These are phyloP conservation scores for Myrmecophaga tridactyla DNA, from an alignment of 2,113 vertebrate genomes.

Conservation along the genomic window DNA sequence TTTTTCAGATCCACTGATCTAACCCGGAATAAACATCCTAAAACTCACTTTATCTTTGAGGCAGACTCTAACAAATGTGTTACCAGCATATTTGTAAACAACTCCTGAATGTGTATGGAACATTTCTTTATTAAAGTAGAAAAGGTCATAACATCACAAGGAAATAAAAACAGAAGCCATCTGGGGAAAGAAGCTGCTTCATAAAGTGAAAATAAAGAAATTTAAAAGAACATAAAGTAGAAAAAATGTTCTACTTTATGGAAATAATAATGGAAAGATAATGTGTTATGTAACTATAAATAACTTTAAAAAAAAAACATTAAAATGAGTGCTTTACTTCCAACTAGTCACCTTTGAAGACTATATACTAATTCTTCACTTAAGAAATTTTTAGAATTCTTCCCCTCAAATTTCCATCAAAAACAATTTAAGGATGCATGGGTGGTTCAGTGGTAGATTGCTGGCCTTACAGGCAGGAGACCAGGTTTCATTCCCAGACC, in stretches of 20 bases:
- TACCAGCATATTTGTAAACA: slow-evolving; percentile 58
- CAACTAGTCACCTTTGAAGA: not conserved
- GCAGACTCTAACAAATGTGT: slow-evolving; percentile 19
- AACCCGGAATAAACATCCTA: slow-evolving; percentile 53
- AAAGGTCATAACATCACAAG: slow-evolving; percentile 63
- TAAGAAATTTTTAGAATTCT: not conserved
- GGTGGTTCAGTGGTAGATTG: no score
- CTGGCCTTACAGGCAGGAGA: no score
- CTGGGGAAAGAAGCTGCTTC: slow-evolving; percentile 47
- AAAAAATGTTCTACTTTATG: slow-evolving; percentile 21
- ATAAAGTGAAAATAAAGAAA: not conserved
- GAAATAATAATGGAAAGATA: slow-evolving; percentile 39
- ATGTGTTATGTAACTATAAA: not conserved
- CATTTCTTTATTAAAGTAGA: slow-evolving; percentile 58
- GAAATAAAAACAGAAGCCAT: slow-evolving; percentile 70
- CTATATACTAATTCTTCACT: not conserved
- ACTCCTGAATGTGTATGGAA: slow-evolving; percentile 39
- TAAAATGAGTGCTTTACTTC: slow-evolving; percentile 25
- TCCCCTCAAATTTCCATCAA: slow-evolving; percentile 42
- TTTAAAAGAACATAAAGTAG: slow-evolving; percentile 6
- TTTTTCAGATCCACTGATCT: slow-evolving; percentile 30
- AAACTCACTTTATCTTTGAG: slow-evolving; percentile 29
- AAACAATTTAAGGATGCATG: slow-evolving; percentile 25
- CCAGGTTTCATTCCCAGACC: no score
- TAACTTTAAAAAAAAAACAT: slow-evolving; percentile 43